Percentiles rank a stretch among this genome's conserved stretches.
Evolutionary conservation across 2,888 invertebrate genomes (phyloP).

Genomic region (Myopa testacea): DNA sequence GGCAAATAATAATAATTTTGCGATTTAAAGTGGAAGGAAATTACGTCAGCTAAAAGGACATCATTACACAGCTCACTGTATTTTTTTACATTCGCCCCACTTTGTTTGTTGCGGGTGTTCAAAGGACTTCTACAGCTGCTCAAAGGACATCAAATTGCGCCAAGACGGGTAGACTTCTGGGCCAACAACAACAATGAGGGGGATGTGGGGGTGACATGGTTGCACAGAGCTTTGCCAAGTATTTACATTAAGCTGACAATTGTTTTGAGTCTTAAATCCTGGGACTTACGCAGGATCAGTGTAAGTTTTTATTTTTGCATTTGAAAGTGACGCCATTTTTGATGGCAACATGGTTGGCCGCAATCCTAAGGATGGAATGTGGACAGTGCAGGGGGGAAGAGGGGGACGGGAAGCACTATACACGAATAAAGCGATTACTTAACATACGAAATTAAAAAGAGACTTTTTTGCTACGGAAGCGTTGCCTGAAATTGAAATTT

Average conservation of each 20-base stretch:
- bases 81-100: background rate
- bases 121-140: background rate
- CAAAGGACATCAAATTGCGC: background rate
- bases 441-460: no score
- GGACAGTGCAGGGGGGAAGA: no score
- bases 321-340: constrained; percentile 26
- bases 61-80: constrained; percentile 25
- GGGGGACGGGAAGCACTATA: background rate
- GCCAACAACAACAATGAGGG: background rate
- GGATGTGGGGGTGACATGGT: background rate
- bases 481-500: no score
- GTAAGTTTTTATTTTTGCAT: constrained; percentile 34
- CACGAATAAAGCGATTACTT: background rate
- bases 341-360: background rate
- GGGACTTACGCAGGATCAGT: constrained; percentile 29
- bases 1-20: constrained; percentile 31
- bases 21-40: constrained; percentile 26
- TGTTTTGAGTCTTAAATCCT: constrained; percentile 33
- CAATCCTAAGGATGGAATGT: background rate
- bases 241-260: constrained; percentile 33
- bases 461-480: no score
- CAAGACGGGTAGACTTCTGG: background rate
- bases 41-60: constrained; percentile 32
- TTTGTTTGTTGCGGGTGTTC: constrained; percentile 13
- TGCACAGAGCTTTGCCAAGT: constrained; percentile 23